phyloP scores from a whole-genome alignment of 2,113 vertebrate species.

The Pelusios castaneus region DNA sequence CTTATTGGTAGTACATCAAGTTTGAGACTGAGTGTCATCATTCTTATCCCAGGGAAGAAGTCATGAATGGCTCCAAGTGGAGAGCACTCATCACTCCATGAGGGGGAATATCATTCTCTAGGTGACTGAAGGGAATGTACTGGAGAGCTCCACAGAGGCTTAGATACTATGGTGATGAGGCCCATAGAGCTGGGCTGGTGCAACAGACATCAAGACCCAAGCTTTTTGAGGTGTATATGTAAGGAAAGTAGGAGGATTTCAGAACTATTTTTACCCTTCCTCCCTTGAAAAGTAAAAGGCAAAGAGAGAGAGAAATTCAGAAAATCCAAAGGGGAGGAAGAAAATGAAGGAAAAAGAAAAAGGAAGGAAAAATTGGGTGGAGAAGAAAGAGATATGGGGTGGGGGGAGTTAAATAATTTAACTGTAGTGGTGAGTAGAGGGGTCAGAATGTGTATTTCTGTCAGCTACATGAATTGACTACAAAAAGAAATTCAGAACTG shows the following conservation, averaged over 20 bases:
- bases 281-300: neutral
- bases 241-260: neutral
- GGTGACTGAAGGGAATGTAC: neutral
- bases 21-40: neutral
- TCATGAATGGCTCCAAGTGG: neutral
- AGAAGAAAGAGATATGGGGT: neutral
- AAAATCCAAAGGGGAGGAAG: neutral
- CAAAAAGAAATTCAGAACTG: slow-evolving; percentile 1
- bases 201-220: neutral
- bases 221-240: neutral
- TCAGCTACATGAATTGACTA: neutral
- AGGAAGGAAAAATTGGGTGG: neutral
- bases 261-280: neutral
- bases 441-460: neutral
- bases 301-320: neutral
- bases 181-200: neutral
- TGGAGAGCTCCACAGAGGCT: neutral
- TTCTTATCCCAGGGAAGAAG: neutral
- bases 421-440: neutral
- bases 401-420: neutral
- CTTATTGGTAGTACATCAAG: neutral
- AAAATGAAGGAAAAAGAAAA: neutral
- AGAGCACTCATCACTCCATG: no score
- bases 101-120: neutral
- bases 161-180: slow-evolving; percentile 2